A percentile compares a stretch with the other conserved stretches of the same genome.
These are phyloP conservation scores for Hippocampus abdominalis DNA, from an alignment of 2,113 vertebrate genomes.

Conservation along the genomic window DNA sequence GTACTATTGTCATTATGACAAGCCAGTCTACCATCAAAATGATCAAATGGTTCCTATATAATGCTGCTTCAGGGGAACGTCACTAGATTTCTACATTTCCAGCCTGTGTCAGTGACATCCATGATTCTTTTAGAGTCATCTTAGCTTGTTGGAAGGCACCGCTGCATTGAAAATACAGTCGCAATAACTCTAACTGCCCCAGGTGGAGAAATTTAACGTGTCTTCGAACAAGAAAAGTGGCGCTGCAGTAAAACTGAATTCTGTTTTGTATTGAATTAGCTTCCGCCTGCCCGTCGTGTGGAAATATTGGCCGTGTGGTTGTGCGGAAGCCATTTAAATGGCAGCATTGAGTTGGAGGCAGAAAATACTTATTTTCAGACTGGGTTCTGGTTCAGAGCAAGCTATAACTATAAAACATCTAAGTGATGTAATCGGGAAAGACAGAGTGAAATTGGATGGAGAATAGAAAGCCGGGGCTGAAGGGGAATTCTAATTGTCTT, in stretches of 20 bases:
- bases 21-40: slow-evolving; percentile 4
- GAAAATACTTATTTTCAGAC: slow-evolving; percentile 21
- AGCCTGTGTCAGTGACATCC: not conserved
- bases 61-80: not conserved
- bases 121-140: slow-evolving; percentile 6
- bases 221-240: slow-evolving; percentile 8
- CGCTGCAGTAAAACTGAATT: slow-evolving; percentile 9
- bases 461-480: slow-evolving; percentile 1
- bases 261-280: slow-evolving; percentile 10
- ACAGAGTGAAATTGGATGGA: slow-evolving; percentile 16
- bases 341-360: slow-evolving; percentile 9
- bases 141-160: slow-evolving; percentile 1
- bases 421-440: slow-evolving; percentile 19
- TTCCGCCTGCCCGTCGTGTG: slow-evolving; percentile 11
- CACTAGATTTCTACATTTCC: not conserved
- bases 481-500: slow-evolving; percentile 18
- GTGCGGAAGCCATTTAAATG: slow-evolving; percentile 14
- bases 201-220: slow-evolving; percentile 2
- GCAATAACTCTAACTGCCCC: not conserved
- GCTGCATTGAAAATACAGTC: not conserved
- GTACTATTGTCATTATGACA: not conserved
- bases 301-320: slow-evolving; percentile 28
- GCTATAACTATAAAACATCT: slow-evolving; percentile 13
- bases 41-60: slow-evolving; percentile 2
- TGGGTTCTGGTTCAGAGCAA: slow-evolving; percentile 1